Percentiles rank a stretch among this genome's conserved stretches.
phyloP scores from a whole-genome alignment of 2,888 invertebrate species.

The Rhingia campestris region DNA sequence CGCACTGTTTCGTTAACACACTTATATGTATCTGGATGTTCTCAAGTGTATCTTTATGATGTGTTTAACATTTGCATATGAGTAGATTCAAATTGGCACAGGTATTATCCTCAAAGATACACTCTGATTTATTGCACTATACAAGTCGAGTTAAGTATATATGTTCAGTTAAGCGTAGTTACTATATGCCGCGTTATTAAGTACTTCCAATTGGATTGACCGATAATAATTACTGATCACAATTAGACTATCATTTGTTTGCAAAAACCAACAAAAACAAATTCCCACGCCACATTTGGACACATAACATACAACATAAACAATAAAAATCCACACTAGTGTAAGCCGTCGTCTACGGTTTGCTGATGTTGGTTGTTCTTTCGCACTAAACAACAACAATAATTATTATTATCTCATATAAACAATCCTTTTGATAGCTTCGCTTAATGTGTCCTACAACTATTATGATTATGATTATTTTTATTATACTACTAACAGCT shows the following conservation, averaged over 20 bases:
- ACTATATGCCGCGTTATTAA: slow-evolving; percentile 28
- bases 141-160: slow-evolving; percentile 18
- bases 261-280: slow-evolving; percentile 65
- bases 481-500: slow-evolving; percentile 80
- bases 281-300: slow-evolving; percentile 63
- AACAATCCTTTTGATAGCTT: slow-evolving; percentile 67
- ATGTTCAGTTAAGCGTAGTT: slow-evolving; percentile 9
- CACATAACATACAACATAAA: slow-evolving; percentile 49
- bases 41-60: slow-evolving; percentile 37
- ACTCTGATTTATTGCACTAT: slow-evolving; percentile 61
- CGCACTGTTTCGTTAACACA: slow-evolving; percentile 28
- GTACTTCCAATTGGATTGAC: slow-evolving; percentile 57
- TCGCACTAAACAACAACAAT: neutral
- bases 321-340: slow-evolving; percentile 41
- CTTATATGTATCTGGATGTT: slow-evolving; percentile 19
- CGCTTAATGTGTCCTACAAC: slow-evolving; percentile 72
- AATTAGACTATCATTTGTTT: slow-evolving; percentile 18
- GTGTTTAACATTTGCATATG: neutral
- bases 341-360: slow-evolving; percentile 34
- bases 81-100: slow-evolving; percentile 38
- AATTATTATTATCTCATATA: slow-evolving; percentile 18
- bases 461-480: slow-evolving; percentile 82
- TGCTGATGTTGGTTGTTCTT: slow-evolving; percentile 7
- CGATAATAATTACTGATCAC: slow-evolving; percentile 9
- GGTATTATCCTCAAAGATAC: slow-evolving; percentile 47